phyloP scores from a whole-genome alignment of 2,113 vertebrate species.

The Chauna torquata region DNA sequence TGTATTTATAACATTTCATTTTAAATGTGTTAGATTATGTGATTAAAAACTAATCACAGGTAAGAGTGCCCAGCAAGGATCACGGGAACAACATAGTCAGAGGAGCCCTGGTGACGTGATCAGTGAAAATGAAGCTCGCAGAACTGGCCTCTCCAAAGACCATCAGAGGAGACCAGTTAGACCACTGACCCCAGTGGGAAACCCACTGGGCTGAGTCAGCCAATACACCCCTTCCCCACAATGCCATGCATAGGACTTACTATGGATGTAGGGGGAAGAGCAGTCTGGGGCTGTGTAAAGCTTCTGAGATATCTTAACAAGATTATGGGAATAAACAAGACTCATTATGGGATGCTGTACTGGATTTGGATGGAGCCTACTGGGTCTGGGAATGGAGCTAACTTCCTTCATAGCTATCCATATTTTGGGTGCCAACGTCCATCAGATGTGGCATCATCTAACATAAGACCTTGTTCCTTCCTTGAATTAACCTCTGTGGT shows the following conservation, averaged over 20 bases:
- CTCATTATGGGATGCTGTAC: not conserved
- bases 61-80: not conserved
- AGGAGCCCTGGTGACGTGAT: not conserved
- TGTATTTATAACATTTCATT: not conserved
- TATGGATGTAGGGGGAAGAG: not conserved
- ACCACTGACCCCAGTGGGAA: not conserved
- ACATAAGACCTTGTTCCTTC: not conserved
- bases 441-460: not conserved
- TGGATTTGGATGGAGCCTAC: not conserved
- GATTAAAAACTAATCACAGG: not conserved
- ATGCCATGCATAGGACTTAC: not conserved
- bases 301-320: not conserved
- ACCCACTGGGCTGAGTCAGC: not conserved
- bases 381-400: not conserved
- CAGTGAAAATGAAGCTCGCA: accelerated
- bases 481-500: not conserved
- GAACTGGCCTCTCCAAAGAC: not conserved
- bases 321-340: not conserved
- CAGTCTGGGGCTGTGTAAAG: not conserved
- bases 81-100: not conserved
- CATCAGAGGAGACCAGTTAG: not conserved
- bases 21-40: not conserved
- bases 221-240: not conserved
- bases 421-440: not conserved
- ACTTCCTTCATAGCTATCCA: not conserved